phyloP scores from a whole-genome alignment of 1,140 invertebrate species.

The Ditylenchus dipsaci region DNA sequence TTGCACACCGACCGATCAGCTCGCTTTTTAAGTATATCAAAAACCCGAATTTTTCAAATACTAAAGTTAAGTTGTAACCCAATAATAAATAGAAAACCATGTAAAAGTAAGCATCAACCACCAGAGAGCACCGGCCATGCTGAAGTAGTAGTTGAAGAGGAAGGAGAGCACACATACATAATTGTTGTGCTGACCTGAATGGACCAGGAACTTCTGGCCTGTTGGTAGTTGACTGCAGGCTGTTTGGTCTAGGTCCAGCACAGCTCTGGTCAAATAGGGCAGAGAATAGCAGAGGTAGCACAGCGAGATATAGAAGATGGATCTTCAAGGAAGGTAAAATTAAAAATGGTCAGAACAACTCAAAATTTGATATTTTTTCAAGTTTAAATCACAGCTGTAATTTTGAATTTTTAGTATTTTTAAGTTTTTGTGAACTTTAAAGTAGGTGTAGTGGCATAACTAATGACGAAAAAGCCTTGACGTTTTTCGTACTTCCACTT shows the following conservation, averaged over 20 bases:
- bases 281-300: conserved; percentile 34
- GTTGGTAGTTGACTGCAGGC: conserved; percentile 33
- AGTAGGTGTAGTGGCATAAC: too few species aligned
- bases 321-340: conserved; percentile 25
- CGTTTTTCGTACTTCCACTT: too few species aligned
- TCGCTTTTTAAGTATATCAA: too few species aligned
- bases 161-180: conserved; percentile 37
- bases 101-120: conserved; percentile 43
- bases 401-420: too few species aligned
- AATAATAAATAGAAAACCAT: conserved; percentile 37
- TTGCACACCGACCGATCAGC: too few species aligned
- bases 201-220: conserved; percentile 30
- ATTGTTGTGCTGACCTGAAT: conserved; percentile 34
- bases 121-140: conserved; percentile 35
- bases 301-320: conserved; percentile 44
- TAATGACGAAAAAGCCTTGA: too few species aligned
- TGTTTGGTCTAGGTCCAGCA: conserved; percentile 30
- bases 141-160: conserved; percentile 43
- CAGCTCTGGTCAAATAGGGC: conserved; percentile 25
- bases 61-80: too few species aligned
- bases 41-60: too few species aligned
- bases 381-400: too few species aligned
- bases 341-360: too few species aligned
- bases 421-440: too few species aligned
- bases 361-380: too few species aligned